Percentiles rank a stretch among this genome's conserved stretches.
phyloP scores from a whole-genome alignment of 1,140 invertebrate species.

The Drosophila rhopaloa region DNA sequence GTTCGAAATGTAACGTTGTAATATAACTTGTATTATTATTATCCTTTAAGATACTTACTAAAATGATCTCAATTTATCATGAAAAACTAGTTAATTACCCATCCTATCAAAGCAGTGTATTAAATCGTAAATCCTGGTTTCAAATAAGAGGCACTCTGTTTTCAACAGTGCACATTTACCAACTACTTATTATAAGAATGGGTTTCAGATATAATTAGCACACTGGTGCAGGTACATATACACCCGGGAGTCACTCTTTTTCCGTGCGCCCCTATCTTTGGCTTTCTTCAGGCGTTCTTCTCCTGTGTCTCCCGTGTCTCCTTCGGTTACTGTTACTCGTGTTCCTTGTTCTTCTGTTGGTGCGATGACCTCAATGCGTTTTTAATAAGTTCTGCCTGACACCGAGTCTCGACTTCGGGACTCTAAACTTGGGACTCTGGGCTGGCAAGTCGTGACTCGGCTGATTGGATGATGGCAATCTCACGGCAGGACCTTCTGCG shows the following conservation, averaged over 20 bases:
- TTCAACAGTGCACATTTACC: no score
- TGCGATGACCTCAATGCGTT: constrained; percentile 65
- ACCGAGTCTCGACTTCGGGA: constrained; percentile 11
- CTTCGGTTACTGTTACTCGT: constrained; percentile 11
- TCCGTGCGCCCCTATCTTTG: neutral
- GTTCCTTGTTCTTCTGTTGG: constrained; percentile 14
- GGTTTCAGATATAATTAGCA: no score
- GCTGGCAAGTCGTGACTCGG: constrained; percentile 25
- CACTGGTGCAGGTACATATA: no score
- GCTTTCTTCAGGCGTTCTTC: neutral
- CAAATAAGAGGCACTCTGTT: no score
- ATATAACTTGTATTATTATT: no score
- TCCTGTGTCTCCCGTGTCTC: neutral
- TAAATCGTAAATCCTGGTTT: no score
- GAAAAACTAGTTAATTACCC: no score
- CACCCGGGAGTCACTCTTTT: neutral
- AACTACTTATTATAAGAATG: no score
- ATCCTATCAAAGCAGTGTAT: no score
- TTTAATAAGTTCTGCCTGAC: constrained; percentile 66
- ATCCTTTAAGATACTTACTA: no score
- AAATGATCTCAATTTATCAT: no score
- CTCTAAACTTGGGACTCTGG: constrained; percentile 2
- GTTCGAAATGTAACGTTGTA: no score
- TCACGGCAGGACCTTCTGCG: constrained; percentile 44
- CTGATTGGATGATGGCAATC: constrained; percentile 74